Conservation (phyloP, 2,113 vertebrate species). For the Cathartes aura region DNA sequence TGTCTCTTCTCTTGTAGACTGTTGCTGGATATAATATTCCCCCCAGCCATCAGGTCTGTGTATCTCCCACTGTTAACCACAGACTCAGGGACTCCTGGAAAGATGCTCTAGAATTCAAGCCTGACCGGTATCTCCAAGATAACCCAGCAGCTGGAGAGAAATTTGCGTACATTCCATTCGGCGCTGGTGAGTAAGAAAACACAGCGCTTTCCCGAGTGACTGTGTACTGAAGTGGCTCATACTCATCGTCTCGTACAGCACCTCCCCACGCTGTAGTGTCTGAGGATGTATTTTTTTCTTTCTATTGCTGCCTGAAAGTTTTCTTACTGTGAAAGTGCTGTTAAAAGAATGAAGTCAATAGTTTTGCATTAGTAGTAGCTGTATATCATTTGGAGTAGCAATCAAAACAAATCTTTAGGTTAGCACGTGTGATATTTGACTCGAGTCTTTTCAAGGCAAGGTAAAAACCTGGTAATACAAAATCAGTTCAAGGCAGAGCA, state of each 20-base stretch:
- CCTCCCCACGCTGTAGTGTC: rapidly evolving
- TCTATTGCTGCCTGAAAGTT: not conserved
- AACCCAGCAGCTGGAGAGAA: conserved; percentile 89
- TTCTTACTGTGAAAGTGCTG: not conserved
- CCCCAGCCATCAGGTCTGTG: conserved; percentile 95
- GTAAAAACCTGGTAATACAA: not conserved
- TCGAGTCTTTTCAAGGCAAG: not conserved
- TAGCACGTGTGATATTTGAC: not conserved
- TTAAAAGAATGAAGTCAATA: not conserved
- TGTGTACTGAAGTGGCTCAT: not conserved
- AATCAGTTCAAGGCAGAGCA: not conserved
- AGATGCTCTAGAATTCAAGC: conserved; percentile 85
- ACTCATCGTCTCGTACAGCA: rapidly evolving
- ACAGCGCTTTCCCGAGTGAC: rapidly evolving
- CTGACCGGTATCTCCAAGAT: conserved; percentile 90
- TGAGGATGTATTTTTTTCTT: not conserved
- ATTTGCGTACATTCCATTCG: conserved; percentile 93
- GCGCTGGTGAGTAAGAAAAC: conserved; percentile 84
- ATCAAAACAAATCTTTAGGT: not conserved
- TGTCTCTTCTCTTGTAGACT: conserved; percentile 71
- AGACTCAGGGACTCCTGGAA: conserved; percentile 89
- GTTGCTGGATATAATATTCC: conserved; percentile 91
- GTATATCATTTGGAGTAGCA: not conserved
- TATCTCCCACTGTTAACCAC: conserved; percentile 96
- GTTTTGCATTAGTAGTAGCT: not conserved